Conservation (phyloP, 2,113 vertebrate genomes). For the Ictidomys tridecemlineatus region DNA sequence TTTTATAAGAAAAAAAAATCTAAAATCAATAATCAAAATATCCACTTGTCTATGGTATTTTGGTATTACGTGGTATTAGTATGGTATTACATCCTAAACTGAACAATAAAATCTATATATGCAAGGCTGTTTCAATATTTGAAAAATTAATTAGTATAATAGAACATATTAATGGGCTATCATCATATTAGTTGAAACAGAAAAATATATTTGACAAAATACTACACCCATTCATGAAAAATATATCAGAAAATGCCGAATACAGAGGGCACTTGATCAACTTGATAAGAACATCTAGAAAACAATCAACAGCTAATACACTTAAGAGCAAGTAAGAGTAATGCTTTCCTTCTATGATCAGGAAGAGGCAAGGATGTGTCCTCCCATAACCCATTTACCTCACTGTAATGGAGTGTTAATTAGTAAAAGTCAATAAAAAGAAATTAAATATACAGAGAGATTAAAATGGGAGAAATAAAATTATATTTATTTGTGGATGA, state of each 20-base stretch:
- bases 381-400: not conserved
- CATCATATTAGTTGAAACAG: too few species aligned
- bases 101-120: too few species aligned
- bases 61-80: too few species aligned
- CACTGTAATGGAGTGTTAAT: not conserved
- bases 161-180: too few species aligned
- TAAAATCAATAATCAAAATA: not conserved
- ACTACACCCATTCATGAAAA: not conserved
- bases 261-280: too few species aligned
- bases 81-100: not conserved
- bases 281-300: not conserved
- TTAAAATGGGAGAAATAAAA: not conserved
- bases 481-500: too few species aligned
- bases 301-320: not conserved
- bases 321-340: not conserved
- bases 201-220: too few species aligned
- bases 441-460: not conserved
- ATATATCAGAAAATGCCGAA: not conserved
- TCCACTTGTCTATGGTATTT: too few species aligned
- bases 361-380: not conserved
- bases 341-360: too few species aligned
- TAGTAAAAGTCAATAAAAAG: not conserved
- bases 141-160: too few species aligned
- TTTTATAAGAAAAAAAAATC: not conserved
- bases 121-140: not conserved